A percentile compares a stretch with the other conserved stretches of the same genome.
Evolutionary conservation across 2,888 invertebrate genomes (phyloP).

Genomic region (Leptinotarsa haldemani): DNA sequence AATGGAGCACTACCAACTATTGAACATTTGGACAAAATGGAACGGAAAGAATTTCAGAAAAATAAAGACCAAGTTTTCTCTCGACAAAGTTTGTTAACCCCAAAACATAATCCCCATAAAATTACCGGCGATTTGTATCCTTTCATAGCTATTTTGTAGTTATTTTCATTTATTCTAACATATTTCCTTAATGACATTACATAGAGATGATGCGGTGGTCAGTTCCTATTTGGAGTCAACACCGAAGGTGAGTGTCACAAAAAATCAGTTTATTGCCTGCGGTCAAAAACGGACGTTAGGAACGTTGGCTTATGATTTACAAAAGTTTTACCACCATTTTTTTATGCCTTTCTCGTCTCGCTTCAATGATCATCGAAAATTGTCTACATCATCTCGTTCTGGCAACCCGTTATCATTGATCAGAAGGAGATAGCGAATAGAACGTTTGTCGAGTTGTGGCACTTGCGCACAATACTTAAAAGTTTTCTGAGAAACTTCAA

Average conservation of each 20-base stretch:
- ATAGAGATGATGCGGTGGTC: conserved; percentile 28
- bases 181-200: conserved; percentile 35
- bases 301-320: conserved; percentile 46
- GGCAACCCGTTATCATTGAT: conserved; percentile 18
- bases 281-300: conserved; percentile 49
- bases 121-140: conserved; percentile 43
- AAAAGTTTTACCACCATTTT: conserved; percentile 57
- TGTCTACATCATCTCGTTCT: conserved; percentile 29
- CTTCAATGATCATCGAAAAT: conserved; percentile 44
- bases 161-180: conserved; percentile 21
- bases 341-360: conserved; percentile 53
- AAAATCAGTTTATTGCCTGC: conserved; percentile 44
- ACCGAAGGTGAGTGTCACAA: conserved; percentile 47
- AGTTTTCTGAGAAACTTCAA: conserved; percentile 65
- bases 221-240: conserved; percentile 37
- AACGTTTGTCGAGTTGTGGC: conserved; percentile 45
- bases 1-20: conserved; percentile 73
- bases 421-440: conserved; percentile 48
- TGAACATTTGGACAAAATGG: conserved; percentile 72
- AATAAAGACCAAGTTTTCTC: conserved; percentile 44
- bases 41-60: conserved; percentile 74
- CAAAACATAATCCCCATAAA: conserved; percentile 24
- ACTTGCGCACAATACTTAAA: conserved; percentile 61
- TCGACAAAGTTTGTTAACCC: conserved; percentile 54
- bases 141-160: conserved; percentile 27